Conservation (phyloP, 2,797 vertebrate genomes). For the Clarias fuscus region DNA sequence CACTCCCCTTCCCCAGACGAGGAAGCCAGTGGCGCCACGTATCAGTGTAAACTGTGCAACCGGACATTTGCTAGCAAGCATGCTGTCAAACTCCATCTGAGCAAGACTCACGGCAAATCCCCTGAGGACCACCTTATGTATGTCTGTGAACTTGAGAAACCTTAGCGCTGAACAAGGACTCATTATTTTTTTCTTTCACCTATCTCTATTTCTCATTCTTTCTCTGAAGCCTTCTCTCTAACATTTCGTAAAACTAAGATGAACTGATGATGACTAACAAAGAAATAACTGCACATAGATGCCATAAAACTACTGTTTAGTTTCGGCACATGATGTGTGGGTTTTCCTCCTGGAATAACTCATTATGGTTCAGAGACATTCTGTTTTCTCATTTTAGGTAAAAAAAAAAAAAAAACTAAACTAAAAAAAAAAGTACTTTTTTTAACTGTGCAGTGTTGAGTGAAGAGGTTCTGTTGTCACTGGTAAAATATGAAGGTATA, state of each 20-base stretch:
- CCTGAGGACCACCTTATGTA: conserved; percentile 98
- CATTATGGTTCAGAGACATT: conserved; percentile 72
- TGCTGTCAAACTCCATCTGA: conserved; percentile 98
- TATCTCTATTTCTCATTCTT: conserved; percentile 50
- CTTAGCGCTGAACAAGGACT: conserved; percentile 82
- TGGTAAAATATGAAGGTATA: conserved; percentile 88
- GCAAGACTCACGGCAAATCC: conserved; percentile 98
- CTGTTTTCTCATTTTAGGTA: conserved; percentile 63
- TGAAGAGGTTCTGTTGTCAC: conserved; percentile 86
- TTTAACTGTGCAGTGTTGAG: conserved; percentile 88
- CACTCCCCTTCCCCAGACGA: conserved; percentile 84
- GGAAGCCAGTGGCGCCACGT: conserved; percentile 83
- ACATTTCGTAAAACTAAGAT: conserved; percentile 66
- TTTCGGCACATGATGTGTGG: conserved; percentile 85
- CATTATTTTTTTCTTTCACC: conserved; percentile 63
- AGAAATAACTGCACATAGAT: conserved; percentile 84
- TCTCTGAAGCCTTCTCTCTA: conserved; percentile 73
- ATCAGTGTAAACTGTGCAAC: conserved; percentile 99
- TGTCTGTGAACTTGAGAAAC: conserved; percentile 94
- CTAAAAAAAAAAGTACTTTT: conserved; percentile 64
- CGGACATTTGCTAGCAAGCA: conserved; percentile 99
- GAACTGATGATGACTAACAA: conserved; percentile 68
- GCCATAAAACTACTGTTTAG: conserved; percentile 92
- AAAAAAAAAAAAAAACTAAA: conserved; percentile 55
- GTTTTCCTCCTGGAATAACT: conserved; percentile 68